Conservation (phyloP, 2,113 vertebrate species). For the Ceyx cyanopectus region DNA sequence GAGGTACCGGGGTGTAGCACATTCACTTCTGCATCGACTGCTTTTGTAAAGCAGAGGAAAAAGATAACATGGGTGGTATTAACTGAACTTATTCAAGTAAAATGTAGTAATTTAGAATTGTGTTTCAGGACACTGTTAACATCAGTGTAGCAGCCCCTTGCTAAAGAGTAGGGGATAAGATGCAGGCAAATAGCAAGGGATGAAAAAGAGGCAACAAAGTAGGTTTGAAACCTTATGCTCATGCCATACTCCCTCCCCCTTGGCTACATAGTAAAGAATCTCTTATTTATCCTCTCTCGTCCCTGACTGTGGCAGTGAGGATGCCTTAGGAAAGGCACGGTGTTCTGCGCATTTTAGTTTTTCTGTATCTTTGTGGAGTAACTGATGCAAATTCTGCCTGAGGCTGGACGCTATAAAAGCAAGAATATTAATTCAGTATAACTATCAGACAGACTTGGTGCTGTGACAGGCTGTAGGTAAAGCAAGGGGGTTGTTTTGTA, state of each 20-base stretch:
- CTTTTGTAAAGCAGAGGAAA: neutral
- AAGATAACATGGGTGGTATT: neutral
- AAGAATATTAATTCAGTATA: neutral
- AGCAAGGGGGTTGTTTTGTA: neutral
- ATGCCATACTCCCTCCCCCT: neutral
- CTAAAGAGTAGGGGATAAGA: neutral
- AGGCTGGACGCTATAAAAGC: neutral
- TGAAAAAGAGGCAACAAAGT: neutral
- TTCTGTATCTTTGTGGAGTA: neutral
- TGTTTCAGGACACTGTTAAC: neutral
- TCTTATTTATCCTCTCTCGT: neutral
- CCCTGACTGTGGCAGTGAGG: neutral
- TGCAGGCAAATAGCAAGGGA: neutral
- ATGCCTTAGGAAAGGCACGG: neutral
- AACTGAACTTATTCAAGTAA: neutral
- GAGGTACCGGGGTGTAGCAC: neutral
- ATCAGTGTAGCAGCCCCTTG: neutral
- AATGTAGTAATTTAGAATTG: neutral
- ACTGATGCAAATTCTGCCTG: neutral
- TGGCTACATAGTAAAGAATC: neutral
- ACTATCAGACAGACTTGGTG: neutral
- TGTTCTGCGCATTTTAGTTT: neutral
- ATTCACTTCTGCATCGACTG: accelerated
- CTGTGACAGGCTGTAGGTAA: neutral
- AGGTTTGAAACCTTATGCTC: neutral